These are phyloP conservation scores for Ceryle rudis DNA, from an alignment of 2,797 vertebrate species.

Conservation along the genomic window DNA sequence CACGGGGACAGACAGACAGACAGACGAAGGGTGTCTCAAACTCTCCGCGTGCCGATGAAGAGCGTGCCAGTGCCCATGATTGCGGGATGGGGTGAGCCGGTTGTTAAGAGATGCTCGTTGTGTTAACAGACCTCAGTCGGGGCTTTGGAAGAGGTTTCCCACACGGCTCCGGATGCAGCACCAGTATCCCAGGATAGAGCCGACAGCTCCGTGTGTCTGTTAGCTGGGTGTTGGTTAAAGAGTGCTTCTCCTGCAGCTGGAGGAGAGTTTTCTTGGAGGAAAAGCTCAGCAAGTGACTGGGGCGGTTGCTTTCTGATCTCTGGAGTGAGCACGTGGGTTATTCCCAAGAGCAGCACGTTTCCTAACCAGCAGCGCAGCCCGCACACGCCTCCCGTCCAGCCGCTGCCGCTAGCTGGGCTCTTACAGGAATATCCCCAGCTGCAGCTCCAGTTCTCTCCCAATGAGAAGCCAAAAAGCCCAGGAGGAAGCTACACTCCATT, in stretches of 20 bases:
- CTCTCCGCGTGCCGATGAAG: background rate
- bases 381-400: background rate
- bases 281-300: background rate
- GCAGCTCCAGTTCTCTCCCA: background rate
- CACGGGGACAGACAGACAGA: background rate
- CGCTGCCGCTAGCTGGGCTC: background rate
- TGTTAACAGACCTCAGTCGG: rapidly evolving
- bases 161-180: rapidly evolving
- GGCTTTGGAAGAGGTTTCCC: background rate
- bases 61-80: rapidly evolving
- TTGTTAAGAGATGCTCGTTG: rapidly evolving
- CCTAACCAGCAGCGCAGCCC: background rate
- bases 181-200: rapidly evolving
- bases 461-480: rapidly evolving
- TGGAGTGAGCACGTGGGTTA: background rate
- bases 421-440: background rate
- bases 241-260: background rate
- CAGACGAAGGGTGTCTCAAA: background rate
- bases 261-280: background rate
- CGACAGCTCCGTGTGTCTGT: rapidly evolving
- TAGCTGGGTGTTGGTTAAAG: background rate
- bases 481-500: background rate
- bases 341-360: background rate
- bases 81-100: rapidly evolving
- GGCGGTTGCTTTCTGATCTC: background rate